Evolutionary conservation across 2,888 invertebrate genomes (phyloP).

Genomic region (Lamellibrachia satsuma): DNA sequence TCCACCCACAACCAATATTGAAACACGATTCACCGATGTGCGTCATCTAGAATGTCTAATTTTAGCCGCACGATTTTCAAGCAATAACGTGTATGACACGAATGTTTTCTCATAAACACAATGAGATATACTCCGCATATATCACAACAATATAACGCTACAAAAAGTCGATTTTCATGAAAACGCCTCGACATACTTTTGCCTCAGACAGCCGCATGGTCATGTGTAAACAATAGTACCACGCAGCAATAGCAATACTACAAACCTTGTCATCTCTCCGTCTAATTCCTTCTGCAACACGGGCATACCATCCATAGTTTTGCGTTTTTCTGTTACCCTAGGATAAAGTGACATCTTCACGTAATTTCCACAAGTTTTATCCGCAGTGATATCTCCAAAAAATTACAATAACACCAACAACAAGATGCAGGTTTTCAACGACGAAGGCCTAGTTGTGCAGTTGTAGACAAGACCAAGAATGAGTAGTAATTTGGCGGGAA

Average conservation of each 20-base stretch:
- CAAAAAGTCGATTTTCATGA: neutral
- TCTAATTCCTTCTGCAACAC: conserved; percentile 1
- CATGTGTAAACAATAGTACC: conserved; percentile 17
- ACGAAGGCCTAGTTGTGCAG: conserved; percentile 14
- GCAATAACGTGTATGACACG: neutral
- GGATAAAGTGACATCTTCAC: conserved; percentile 17
- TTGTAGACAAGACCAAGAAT: conserved; percentile 11
- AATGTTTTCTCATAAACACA: neutral
- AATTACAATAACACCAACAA: neutral
- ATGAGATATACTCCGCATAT: neutral
- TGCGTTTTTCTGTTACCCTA: conserved; percentile 17
- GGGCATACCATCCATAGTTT: conserved; percentile 11
- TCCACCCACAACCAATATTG: conserved; percentile 3
- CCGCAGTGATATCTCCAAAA: conserved; percentile 6
- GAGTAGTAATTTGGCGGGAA: conserved; percentile 17
- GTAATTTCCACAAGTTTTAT: conserved; percentile 5
- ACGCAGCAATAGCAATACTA: neutral
- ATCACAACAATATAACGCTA: neutral
- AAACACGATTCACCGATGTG: neutral
- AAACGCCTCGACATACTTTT: neutral
- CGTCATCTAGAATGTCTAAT: neutral
- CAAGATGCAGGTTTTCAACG: neutral
- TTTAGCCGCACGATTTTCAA: neutral
- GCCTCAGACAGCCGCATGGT: neutral
- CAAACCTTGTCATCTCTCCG: neutral